Evolutionary conservation across 1,140 invertebrate species (phyloP), one percentile per base, ranked within the genome.

Genomic region (Temnothorax longispinosus): DNA sequence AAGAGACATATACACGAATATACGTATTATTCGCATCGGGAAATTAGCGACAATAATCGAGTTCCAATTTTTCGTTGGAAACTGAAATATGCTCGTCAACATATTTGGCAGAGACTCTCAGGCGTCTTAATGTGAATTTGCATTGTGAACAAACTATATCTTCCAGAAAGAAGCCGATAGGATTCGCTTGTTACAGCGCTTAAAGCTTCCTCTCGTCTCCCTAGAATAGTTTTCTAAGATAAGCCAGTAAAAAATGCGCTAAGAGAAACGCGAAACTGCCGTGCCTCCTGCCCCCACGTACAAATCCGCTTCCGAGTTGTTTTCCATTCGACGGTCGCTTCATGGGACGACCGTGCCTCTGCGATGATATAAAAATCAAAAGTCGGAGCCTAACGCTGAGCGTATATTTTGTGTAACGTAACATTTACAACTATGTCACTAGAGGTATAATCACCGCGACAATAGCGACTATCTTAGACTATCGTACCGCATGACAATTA

Each of bases 221-320:
- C 58, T 89, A 90, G 85, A 88, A 47, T 92, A 91, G 76, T 84
- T 62, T 13, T 56, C 47, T 91, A 85, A 84, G 64, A 88, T 75
- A 81, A 58, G 89, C 32, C 71, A 86, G 27, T 84, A 85, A 58
- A 87, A 58, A 85, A 52, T 81, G 85, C 76, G 64, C 44, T 87
- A 85, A 62, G 75, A 27, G 27, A 27, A 85, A 87, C 67, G 65
- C 86, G 44, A 88, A 81, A 89, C 75, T 93, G 89, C 88, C 88
- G 90, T 92, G 92, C 91, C 92, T 93, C 92, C 92, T 90, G 85
- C 60, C 80, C 80, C 77, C 89, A 87, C 88, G 78, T 87, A 87
- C 64, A 58, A 84, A 87, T 74, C 72, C 47, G 71, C 72, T 84
- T 89, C 65, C 64, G 85, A 64, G 27, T 87, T 87, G 50, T 77